Conservation (phyloP, 2,888 invertebrate genomes). For the Synergus japonicus region DNA sequence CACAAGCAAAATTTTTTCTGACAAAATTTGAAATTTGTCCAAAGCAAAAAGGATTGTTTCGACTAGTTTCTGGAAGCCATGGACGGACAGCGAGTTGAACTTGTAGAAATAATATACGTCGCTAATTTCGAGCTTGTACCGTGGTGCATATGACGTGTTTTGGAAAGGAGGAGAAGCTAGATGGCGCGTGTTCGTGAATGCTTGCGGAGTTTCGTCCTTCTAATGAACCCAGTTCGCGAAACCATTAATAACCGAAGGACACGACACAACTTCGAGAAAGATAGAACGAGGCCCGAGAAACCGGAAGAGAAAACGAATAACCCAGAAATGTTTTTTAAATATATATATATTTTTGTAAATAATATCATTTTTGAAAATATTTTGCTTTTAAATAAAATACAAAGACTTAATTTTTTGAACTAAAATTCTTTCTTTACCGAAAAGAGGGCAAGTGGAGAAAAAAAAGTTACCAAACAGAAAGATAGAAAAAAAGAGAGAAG, state of each 20-base stretch:
- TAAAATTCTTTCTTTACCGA: neutral
- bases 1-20: neutral
- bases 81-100: conserved; percentile 39
- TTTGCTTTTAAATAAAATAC: neutral
- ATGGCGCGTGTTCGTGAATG: conserved; percentile 53
- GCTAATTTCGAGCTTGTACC: conserved; percentile 55
- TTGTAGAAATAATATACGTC: conserved; percentile 57
- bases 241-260: conserved; percentile 74
- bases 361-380: neutral
- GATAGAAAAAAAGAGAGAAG: neutral
- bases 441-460: neutral
- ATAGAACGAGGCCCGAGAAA: neutral
- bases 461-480: neutral
- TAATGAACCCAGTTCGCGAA: conserved; percentile 74
- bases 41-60: conserved; percentile 22
- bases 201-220: conserved; percentile 63
- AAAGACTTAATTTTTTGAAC: neutral
- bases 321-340: neutral
- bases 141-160: conserved; percentile 57
- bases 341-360: neutral
- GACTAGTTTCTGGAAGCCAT: neutral
- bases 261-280: conserved; percentile 15
- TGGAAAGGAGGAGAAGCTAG: conserved; percentile 45
- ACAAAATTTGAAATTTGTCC: neutral
- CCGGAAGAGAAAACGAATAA: conserved; percentile 5